Conservation (phyloP, 2,797 vertebrate genomes). For the Cirrhinus mrigala region DNA sequence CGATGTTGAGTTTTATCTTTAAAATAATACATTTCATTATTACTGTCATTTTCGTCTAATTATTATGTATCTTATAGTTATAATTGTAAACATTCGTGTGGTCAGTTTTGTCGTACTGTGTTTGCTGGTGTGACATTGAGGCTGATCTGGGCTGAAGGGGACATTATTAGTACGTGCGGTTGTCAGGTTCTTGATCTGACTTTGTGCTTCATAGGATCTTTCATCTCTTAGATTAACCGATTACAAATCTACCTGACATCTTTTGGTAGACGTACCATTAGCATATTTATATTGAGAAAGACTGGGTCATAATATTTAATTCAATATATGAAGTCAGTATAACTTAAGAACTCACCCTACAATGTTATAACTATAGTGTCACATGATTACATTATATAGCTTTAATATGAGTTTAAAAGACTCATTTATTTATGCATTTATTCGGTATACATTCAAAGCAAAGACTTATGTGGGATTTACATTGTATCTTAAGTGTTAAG, state of each 20-base stretch:
- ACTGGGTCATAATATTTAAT: background rate
- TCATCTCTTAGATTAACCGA: background rate
- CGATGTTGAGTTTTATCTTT: background rate
- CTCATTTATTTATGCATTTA: background rate
- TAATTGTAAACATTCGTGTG: background rate
- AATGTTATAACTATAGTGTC: too few relatives aligned
- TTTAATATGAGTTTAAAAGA: background rate
- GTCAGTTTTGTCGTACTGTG: background rate
- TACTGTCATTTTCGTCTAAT: background rate
- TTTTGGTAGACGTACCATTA: background rate
- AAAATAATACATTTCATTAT: background rate
- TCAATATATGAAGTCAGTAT: background rate
- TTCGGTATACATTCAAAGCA: background rate
- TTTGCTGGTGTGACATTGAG: constrained; percentile 27
- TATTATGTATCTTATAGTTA: too few relatives aligned
- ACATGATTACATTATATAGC: background rate
- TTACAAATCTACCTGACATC: background rate
- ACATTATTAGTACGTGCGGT: constrained; percentile 3
- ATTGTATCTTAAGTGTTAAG: background rate
- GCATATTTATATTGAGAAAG: background rate
- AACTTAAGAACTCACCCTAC: background rate
- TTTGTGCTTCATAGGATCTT: background rate
- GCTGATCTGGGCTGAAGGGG: constrained; percentile 21
- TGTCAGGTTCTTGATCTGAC: constrained; percentile 24
- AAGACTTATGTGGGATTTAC: background rate